Evolutionary conservation across 2,888 invertebrate genomes (phyloP), one percentile per base, ranked within the genome.

Genomic region (Ochropleura leucogaster): DNA sequence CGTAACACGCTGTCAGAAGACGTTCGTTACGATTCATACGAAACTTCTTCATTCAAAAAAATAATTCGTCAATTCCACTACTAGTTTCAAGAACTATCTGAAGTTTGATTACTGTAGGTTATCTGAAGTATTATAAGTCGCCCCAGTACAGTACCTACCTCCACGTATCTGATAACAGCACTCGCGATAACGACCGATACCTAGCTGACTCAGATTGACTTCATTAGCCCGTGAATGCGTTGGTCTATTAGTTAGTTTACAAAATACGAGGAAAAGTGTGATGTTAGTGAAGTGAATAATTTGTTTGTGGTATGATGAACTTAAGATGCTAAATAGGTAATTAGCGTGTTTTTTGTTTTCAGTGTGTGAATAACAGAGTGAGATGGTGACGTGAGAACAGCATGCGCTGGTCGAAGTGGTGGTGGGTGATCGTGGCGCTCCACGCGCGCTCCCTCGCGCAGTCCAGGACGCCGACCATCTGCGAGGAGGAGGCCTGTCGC

Each of bases 401-500:
- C 89, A 95, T 95, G 96, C 93, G 91, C 88, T 90, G 92, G 92
- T 83, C 89, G 89, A 90, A 89, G 89, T 94, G 94, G 94, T 95
- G 94, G 95, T 90, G 87, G 82, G 80, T 94, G 51, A 72, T 93
- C 89, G 86, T 91, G 74, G 91, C 90, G 90, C 90, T 95, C 85
- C 87, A 84, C 74, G 93, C 90, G 87, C 90, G 86, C 73, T 84
- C 89, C 60, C 82, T 90, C 51, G 93, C 93, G 86, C 94, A 94
- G 87, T 85, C 90, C 42, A 76, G 86, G 78, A 89, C 91, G 72
- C 96, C 95, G 66, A 96, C 95, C 69, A 89, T 96, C 75, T 97
- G 97, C 92, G 94, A 97, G 82, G 96, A 97, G 84, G 94, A 96
- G 64, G 95, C 96, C 65, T 97, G 97, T 89, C 95, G 93, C 77